phyloP scores from a whole-genome alignment of 2,113 vertebrate genomes.

The Acrocephalus arundinaceus region DNA sequence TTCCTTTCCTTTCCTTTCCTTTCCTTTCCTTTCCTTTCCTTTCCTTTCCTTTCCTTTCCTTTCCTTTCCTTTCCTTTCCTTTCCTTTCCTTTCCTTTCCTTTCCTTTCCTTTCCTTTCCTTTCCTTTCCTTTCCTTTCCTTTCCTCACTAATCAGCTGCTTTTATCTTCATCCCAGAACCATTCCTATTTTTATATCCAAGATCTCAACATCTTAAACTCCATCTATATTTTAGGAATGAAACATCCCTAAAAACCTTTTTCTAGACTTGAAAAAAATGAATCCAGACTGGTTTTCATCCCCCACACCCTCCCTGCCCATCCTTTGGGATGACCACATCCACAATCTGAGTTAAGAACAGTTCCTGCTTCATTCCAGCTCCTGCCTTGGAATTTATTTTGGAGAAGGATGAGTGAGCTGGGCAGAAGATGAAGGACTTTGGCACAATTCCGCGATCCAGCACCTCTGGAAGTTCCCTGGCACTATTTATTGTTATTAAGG shows the following conservation, averaged over 20 bases:
- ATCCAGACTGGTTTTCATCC: background rate
- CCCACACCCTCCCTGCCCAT: background rate
- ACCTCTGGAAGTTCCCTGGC: background rate
- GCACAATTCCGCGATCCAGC: background rate
- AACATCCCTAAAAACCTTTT: background rate
- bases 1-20: background rate
- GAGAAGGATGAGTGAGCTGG: background rate
- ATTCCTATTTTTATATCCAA: background rate
- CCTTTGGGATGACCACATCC: background rate
- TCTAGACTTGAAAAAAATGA: no score
- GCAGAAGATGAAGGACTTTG: background rate
- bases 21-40: background rate
- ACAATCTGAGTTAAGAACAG: background rate
- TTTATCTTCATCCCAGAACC: background rate
- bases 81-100: background rate
- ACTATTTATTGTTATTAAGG: background rate
- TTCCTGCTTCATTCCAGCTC: background rate
- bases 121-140: no score
- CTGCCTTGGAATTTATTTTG: background rate
- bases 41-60: background rate
- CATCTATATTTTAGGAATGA: background rate
- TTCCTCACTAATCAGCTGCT: background rate
- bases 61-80: accelerated
- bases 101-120: background rate
- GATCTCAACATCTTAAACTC: background rate